A percentile compares a stretch with the other conserved stretches of the same genome.
Evolutionary conservation across 92 coral and sea anemone genomes (phyloP).

Genomic region (Nematostella vectensis): DNA sequence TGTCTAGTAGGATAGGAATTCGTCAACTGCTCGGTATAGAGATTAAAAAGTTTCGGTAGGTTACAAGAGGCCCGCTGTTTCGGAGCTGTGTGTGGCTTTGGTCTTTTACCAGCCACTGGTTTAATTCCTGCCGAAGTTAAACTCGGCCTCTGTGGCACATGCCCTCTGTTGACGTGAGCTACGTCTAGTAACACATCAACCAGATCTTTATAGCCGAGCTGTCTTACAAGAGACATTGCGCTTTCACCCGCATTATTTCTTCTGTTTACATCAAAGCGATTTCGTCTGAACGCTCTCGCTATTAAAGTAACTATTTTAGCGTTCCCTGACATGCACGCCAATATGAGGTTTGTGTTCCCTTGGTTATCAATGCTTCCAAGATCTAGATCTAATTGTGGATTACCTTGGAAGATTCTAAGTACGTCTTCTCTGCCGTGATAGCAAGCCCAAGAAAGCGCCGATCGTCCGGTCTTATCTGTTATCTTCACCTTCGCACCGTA

Average conservation of each 20-base stretch:
- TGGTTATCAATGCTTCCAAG: slow-evolving; percentile 54
- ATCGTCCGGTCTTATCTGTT: slow-evolving; percentile 48
- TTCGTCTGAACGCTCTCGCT: slow-evolving; percentile 53
- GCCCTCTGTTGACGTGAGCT: slow-evolving; percentile 33
- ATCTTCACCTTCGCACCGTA: slow-evolving; percentile 69
- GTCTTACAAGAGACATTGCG: slow-evolving; percentile 55
- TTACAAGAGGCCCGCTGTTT: slow-evolving; percentile 41
- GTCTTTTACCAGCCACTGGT: slow-evolving; percentile 12
- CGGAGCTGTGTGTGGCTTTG: slow-evolving; percentile 12
- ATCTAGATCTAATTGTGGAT: slow-evolving; percentile 59
- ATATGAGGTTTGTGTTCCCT: slow-evolving; percentile 73
- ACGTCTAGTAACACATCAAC: slow-evolving; percentile 55
- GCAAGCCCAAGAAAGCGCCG: slow-evolving; percentile 91
- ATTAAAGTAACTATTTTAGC: slow-evolving; percentile 54
- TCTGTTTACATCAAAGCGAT: slow-evolving; percentile 65
- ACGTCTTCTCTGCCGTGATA: slow-evolving; percentile 65
- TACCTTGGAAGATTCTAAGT: slow-evolving; percentile 53
- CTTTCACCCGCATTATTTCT: slow-evolving; percentile 53
- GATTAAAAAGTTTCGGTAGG: slow-evolving; percentile 63
- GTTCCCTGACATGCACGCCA: slow-evolving; percentile 94
- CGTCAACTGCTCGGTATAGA: slow-evolving; percentile 82
- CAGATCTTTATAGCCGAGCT: slow-evolving; percentile 42
- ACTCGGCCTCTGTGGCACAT: background rate
- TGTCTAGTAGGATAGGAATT: slow-evolving; percentile 48
- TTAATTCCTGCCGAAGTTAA: slow-evolving; percentile 7